Evolutionary conservation across 2,113 vertebrate species (phyloP).

Genomic region (Blennius ocellaris): DNA sequence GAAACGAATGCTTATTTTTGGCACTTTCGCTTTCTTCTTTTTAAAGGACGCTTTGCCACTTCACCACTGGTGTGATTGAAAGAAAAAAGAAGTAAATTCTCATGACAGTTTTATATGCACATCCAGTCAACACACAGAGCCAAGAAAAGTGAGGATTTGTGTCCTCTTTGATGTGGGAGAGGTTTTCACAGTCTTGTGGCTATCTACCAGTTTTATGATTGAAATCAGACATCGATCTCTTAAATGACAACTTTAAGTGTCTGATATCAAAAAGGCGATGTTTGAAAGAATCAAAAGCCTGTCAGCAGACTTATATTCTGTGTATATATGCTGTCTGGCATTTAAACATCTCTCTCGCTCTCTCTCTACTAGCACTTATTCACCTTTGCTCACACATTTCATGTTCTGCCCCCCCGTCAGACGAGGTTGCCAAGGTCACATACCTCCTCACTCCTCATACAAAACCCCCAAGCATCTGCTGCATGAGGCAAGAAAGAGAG

Average conservation of each 20-base stretch:
- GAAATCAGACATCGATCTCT: slow-evolving; percentile 10
- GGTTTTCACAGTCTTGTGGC: neutral
- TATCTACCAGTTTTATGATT: neutral
- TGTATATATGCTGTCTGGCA: slow-evolving; percentile 10
- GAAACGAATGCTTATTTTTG: no score
- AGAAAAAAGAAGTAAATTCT: no score
- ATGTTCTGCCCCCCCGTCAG: neutral
- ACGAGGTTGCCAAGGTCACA: slow-evolving; percentile 58
- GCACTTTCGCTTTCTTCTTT: no score
- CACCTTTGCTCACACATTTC: neutral
- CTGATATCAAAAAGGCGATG: slow-evolving; percentile 15
- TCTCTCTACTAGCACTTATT: neutral
- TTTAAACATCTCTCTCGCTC: neutral
- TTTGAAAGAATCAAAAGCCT: slow-evolving; percentile 6
- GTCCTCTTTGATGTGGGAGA: neutral
- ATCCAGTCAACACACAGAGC: neutral
- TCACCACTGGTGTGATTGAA: neutral
- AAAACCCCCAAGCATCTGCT: slow-evolving; percentile 44
- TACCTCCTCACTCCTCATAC: slow-evolving; percentile 31
- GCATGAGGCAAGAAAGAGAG: slow-evolving; percentile 15
- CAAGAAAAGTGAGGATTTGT: neutral
- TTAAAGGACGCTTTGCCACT: neutral
- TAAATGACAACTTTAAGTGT: neutral
- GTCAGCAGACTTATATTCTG: neutral
- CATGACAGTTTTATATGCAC: neutral